A percentile compares a stretch with the other conserved stretches of the same genome.
These are phyloP conservation scores for Pipra filicauda DNA, from an alignment of 2,113 vertebrate genomes.

Conservation along the genomic window DNA sequence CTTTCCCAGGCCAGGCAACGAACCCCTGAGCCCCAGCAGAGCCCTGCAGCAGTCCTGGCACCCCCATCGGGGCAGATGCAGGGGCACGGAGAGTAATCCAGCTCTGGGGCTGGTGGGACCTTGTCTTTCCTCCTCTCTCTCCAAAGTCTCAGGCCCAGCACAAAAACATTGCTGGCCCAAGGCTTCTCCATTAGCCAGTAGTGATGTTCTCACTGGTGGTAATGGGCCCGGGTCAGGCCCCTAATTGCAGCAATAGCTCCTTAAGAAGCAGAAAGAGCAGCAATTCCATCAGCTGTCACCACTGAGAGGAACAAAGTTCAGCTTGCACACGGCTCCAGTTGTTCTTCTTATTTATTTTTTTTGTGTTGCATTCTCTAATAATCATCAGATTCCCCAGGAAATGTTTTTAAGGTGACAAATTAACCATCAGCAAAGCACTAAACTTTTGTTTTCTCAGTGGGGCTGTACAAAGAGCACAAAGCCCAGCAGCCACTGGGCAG, in stretches of 20 bases:
- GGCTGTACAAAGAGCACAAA: background rate
- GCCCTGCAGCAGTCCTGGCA: background rate
- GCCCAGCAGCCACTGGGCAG: background rate
- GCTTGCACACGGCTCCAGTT: background rate
- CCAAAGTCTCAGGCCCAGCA: background rate
- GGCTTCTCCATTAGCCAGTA: background rate
- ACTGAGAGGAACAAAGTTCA: background rate
- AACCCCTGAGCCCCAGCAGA: background rate
- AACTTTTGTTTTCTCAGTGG: background rate
- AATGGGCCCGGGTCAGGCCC: background rate
- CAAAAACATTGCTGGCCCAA: background rate
- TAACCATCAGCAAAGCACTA: background rate
- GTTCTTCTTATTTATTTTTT: background rate
- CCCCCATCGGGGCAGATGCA: background rate
- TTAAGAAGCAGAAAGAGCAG: background rate
- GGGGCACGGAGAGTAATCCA: rapidly evolving
- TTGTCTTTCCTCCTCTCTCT: background rate
- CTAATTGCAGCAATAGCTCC: background rate
- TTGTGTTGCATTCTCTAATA: background rate
- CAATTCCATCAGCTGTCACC: background rate
- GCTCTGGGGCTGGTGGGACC: background rate
- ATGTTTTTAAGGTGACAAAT: background rate
- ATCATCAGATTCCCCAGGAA: background rate
- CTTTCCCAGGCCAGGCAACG: background rate
- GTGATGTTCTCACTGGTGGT: background rate